Evolutionary conservation across 2,888 invertebrate genomes (phyloP), one percentile per base, ranked within the genome.

Genomic region (Lasioglossum lativentre): DNA sequence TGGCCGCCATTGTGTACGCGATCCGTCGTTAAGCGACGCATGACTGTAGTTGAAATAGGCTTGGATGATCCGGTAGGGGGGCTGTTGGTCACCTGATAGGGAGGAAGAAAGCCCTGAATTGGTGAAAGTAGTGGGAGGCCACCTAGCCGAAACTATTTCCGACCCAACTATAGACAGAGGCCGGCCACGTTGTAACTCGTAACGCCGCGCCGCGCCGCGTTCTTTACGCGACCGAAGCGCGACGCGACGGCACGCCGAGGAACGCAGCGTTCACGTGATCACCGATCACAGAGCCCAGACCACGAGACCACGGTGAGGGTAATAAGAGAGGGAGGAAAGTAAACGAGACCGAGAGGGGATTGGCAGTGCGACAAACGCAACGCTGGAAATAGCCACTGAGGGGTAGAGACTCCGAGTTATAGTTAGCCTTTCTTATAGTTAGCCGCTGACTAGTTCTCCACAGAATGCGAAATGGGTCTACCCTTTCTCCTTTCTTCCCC

Each of bases 371-470:
- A 93, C 93, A 91, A 92, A 86, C 87, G 77, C 75, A 66, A 78
- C 63, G 74, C 92, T 88, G 86, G 86, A 92, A 92, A 93, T 92
- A 92, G 88, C 91, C 47, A 75, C 86, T 78, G 86, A 86, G 34
- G 88, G 90, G 91, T 89, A 90, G 90, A 88, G 92, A 90, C 91
- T 91, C 78, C 77, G 80, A 85, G 90, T 92, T 92, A 93, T 92
- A 93, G 92, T 92, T 92, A 92, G 92, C 91, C 89, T 86, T 91
- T 93, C 92, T 94, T 94, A 93, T 93, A 93, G 93, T 93, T 93
- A 93, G 93, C 92, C 90, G 91, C 92, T 93, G 94, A 93, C 93
- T 93, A 91, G 92, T 91, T 87, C 92, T 78, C 90, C 87, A 90
- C 91, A 93, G 93, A 93, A 93, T 93, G 94, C 86, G 87, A 90